A percentile compares a stretch with the other conserved stretches of the same genome.
These are phyloP conservation scores for Lepidurus arcticus DNA, from an alignment of 1,140 invertebrate species.

Conservation along the genomic window DNA sequence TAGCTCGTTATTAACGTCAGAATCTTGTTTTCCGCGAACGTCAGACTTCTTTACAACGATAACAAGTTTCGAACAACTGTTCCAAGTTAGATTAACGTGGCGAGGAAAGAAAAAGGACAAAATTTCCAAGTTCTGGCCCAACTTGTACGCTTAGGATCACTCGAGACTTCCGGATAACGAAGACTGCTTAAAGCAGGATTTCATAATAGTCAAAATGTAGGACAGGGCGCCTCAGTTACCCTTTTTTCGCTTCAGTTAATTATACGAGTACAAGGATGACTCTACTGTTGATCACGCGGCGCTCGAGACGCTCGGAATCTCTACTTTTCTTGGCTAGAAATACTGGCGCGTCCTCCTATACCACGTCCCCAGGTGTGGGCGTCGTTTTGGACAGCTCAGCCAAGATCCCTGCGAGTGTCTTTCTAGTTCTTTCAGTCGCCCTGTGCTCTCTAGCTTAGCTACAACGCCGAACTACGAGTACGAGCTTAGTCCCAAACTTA, in stretches of 20 bases:
- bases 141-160: too few species aligned
- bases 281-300: constrained; percentile 3
- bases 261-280: constrained; percentile 5
- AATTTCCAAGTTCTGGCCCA: too few species aligned
- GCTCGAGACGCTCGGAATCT: neutral
- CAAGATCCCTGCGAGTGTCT: neutral
- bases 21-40: too few species aligned
- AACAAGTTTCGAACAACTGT: too few species aligned
- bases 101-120: too few species aligned
- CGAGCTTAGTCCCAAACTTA: neutral
- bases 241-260: neutral
- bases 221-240: neutral
- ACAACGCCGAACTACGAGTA: neutral
- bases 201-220: constrained; percentile 1
- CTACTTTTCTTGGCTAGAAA: neutral
- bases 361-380: constrained; percentile 11
- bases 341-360: neutral
- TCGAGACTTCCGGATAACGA: neutral
- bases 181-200: neutral
- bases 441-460: constrained; percentile 8
- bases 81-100: too few species aligned
- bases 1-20: too few species aligned
- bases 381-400: neutral
- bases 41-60: too few species aligned
- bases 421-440: neutral